Conservation (phyloP, 2,113 vertebrate species). For the Rousettus leschenaultii region DNA sequence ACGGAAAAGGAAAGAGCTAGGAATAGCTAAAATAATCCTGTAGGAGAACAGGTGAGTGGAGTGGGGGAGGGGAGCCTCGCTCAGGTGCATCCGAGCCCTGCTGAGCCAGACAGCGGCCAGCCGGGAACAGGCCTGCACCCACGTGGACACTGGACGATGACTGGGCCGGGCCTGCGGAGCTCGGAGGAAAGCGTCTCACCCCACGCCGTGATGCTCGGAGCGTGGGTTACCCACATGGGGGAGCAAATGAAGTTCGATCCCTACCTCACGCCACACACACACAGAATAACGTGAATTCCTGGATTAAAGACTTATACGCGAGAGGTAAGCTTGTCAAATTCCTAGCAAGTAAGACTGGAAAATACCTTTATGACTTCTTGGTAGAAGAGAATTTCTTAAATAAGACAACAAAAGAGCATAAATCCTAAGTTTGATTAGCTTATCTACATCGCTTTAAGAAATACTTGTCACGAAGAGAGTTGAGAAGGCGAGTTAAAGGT, state of each 20-base stretch:
- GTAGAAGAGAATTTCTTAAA: not conserved
- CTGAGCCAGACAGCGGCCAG: accelerated
- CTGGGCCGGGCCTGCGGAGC: accelerated
- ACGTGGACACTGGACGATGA: accelerated
- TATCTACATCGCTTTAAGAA: too few species aligned
- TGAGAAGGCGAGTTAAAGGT: accelerated
- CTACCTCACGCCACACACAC: accelerated
- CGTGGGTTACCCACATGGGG: accelerated
- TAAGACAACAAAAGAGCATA: not conserved
- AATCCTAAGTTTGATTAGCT: not conserved
- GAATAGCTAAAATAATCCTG: accelerated
- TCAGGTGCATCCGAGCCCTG: accelerated
- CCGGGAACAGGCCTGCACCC: accelerated
- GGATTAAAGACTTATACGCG: not conserved
- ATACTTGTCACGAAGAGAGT: not conserved
- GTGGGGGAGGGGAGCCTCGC: not conserved
- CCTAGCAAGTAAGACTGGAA: not conserved
- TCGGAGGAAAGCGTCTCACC: accelerated
- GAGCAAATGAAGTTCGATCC: not conserved
- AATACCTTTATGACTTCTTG: not conserved
- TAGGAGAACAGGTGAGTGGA: not conserved
- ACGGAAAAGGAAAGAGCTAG: accelerated
- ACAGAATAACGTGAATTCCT: not conserved
- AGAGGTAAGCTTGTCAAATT: not conserved
- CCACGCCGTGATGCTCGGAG: not conserved